Evolutionary conservation across 2,888 invertebrate species (phyloP).

Genomic region (Xanthorhoe designata): DNA sequence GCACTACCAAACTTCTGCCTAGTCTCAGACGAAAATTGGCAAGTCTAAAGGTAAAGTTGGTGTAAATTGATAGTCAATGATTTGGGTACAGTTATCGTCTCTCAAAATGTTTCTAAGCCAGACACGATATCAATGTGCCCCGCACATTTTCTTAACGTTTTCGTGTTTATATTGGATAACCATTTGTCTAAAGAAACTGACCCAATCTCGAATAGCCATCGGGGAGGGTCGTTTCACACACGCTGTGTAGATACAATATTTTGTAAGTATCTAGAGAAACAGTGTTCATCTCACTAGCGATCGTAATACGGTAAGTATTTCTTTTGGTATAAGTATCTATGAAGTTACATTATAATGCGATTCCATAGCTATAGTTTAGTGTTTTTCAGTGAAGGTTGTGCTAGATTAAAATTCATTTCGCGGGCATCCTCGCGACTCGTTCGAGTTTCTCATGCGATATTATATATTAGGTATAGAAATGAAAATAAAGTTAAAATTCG

Average conservation of each 20-base stretch:
- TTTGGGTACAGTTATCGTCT: not conserved
- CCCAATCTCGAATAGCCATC: not conserved
- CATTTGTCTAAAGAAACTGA: constrained; percentile 1
- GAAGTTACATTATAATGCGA: not conserved
- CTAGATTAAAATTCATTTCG: too few species aligned
- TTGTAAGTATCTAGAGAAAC: not conserved
- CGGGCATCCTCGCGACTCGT: too few species aligned
- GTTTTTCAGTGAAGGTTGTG: too few species aligned
- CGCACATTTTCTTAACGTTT: not conserved
- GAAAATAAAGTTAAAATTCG: too few species aligned
- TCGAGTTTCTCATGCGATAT: too few species aligned
- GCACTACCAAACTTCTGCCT: too few species aligned
- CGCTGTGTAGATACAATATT: not conserved
- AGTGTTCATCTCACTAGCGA: not conserved
- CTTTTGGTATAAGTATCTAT: not conserved
- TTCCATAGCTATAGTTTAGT: not conserved
- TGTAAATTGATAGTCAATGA: not conserved
- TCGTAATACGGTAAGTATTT: not conserved
- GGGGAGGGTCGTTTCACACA: not conserved
- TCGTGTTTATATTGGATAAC: not conserved
- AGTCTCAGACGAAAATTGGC: too few species aligned
- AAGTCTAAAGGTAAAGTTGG: not conserved
- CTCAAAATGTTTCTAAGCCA: not conserved
- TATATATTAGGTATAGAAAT: too few species aligned
- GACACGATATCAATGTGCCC: not conserved